Conservation (phyloP, 2,113 vertebrate genomes). For the Rhombomys opimus region DNA sequence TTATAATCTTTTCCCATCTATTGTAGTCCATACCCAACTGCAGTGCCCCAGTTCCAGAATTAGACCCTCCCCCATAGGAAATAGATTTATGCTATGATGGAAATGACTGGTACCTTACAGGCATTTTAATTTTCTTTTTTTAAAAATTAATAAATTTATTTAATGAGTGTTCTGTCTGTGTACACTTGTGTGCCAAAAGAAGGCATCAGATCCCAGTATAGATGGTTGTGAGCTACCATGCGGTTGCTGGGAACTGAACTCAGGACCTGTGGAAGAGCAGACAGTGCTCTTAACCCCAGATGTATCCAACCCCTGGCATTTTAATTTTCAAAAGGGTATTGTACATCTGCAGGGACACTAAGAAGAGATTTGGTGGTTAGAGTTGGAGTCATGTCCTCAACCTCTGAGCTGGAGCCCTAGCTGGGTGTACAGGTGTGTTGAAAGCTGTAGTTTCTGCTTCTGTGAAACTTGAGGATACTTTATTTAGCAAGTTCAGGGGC, state of each 20-base stretch:
- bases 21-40: not conserved
- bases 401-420: slow-evolving; percentile 19
- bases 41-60: not conserved
- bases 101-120: not conserved
- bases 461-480: slow-evolving; percentile 51
- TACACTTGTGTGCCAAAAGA: too few species aligned
- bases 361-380: not conserved
- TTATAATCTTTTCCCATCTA: not conserved
- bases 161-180: too few species aligned
- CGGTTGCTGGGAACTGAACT: too few species aligned
- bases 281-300: too few species aligned
- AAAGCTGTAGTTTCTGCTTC: slow-evolving; percentile 43
- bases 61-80: not conserved
- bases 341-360: not conserved
- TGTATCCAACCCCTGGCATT: not conserved
- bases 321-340: not conserved
- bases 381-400: not conserved
- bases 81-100: not conserved
- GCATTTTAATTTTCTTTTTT: too few species aligned
- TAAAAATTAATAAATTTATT: too few species aligned
- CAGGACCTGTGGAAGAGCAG: too few species aligned
- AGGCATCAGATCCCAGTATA: too few species aligned
- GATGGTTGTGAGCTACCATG: too few species aligned
- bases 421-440: slow-evolving; percentile 41
- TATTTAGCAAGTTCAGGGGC: slow-evolving; percentile 49